Base-by-base conservation (phyloP, 2,797 vertebrate species). In the Paratrypauchen microcephalus region DNA sequence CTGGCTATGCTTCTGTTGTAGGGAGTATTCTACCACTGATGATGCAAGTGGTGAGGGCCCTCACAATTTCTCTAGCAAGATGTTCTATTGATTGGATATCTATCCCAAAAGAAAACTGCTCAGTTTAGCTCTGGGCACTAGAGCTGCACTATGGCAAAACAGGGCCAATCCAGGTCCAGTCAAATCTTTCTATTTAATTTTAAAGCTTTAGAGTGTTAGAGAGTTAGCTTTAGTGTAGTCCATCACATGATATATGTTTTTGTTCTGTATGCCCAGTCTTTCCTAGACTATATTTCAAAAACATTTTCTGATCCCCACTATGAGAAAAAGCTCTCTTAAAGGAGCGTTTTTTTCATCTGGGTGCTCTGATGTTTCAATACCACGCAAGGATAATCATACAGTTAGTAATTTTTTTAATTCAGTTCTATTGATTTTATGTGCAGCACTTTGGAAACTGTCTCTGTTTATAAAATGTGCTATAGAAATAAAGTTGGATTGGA, bases 311-410 rank as follows among this genome's bases (percentile, higher is more conserved):
- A 65, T 77, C 48, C 67, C 50, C 80, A 45, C 13, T 15, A 13
- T 4, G 1, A 45, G 41, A 15, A 45, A 26, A 41, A 45, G 16
- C 12, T 45, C 12, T 81, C 30, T 87, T 81, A 87, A 87, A 86
- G 87, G 7, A 32, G 5, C 32, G 2, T 26, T 32, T 32, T 36
- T 36, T 36, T 9, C 32, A 9, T 85, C 77, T 71, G 70, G 6
- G 8, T 19, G 39, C 62, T 76, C 76, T 74, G 69, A 83, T 52
- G 66, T 63, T 1, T 55, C 76, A 82, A 70, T 75, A 70, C 66
- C 67, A 79, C 84, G 82, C 83, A 57, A 41, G 83, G 87, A 83
- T 26, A 26, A 26, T 26, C 24, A 26, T 1, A n/a, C n/a, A n/a
- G n/a, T n/a, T n/a, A n/a, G n/a, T n/a, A n/a, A n/a, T n/a, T n/a